Base-by-base conservation (phyloP, 2,113 vertebrate genomes). In the Tachuris rubrigastra region DNA sequence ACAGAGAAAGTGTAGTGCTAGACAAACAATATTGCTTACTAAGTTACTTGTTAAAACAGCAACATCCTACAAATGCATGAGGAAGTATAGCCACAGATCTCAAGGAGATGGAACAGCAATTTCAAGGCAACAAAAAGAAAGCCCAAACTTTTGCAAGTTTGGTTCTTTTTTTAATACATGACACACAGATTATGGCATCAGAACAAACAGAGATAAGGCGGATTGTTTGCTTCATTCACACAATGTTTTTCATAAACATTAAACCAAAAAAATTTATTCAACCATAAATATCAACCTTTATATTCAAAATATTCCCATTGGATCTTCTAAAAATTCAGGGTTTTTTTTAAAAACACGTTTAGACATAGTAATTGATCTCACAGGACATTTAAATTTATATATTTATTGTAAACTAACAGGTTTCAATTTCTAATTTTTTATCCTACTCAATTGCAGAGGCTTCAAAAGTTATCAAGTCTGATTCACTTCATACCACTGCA, bases 131-230 rank as follows among this genome's bases (percentile, higher is more conserved):
- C n/a, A n/a, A n/a, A n/a, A n/a, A n/a, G 31, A 28, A 85, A 66
- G 22, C 3, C 6, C 3, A 4, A 65, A 6, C 5, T 86, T 74
- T 42, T 58, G 5, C 6, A 47, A 53, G 18, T 60, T 14, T 52
- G 5, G 0, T 7, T 30, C 2, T 53, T 39, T 55, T 72, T 44
- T 59, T 46, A 4, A 35, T 39, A 83, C 1, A 33, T 2, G 3
- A 85, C 80, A 15, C 49, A 41, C 4, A 22, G 28, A 9, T 35
- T 71, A 73, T 28, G 74, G 27, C 24, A 72, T n/a, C 35, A 84
- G 55, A 88, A 56, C 3, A 5, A 19, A 68, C 17, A 46, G 63
- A 68, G 22, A 21, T 59, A 39, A 52, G 4, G 5, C 3, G 53
- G 24, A 37, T 5, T 1, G 21, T 27, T 88, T 79, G 27, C 68